Evolutionary conservation across 1,140 invertebrate genomes (phyloP), one percentile per base, ranked within the genome.

Genomic region (Elysia chlorotica): DNA sequence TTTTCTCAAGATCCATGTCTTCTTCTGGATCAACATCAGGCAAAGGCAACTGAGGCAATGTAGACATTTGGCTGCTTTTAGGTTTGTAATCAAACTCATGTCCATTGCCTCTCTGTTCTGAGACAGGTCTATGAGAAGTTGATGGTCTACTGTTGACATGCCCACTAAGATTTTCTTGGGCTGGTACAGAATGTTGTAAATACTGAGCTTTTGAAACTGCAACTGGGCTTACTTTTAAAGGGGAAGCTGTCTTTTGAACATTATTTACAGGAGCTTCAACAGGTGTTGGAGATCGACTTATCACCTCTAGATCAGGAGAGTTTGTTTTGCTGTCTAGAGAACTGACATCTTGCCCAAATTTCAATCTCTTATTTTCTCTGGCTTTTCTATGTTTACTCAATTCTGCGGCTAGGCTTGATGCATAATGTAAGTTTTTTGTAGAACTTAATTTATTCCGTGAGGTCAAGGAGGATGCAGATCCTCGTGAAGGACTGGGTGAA

Each of bases 331-430:
- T 71, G 28, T 71, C 69, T 25, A 71, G 10, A 30, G 57, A 63
- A n/a, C 62, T 65, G 37, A 56, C n/a, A 66, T 70, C 71, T 17
- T 63, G 57, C n/a, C 37, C 74, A 62, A 65, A 28, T 21, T 54
- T 67, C 37, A 25, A 28, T 33, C 61, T 68, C 57, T 74, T 77
- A 33, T 73, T 74, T 73, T 77, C 83, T 17, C 82, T 73, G 23
- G 82, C 81, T 61, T 78, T 80, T 53, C 75, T 81, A 75, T 83
- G 82, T 67, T 87, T 88, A 68, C 82, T 86, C n/a, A 87, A 77
- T 78, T 88, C 87, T 23, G 85, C 83, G 10, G 81, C 84, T 31
- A 87, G 76, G 74, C 81, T 62, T 28, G 80, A 82, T n/a, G 80
- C 79, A 78, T 79, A 83, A 73, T 78, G 71, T n/a, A 77, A 25